phyloP scores from a whole-genome alignment of 2,888 invertebrate species.

The Pollenia labialis region DNA sequence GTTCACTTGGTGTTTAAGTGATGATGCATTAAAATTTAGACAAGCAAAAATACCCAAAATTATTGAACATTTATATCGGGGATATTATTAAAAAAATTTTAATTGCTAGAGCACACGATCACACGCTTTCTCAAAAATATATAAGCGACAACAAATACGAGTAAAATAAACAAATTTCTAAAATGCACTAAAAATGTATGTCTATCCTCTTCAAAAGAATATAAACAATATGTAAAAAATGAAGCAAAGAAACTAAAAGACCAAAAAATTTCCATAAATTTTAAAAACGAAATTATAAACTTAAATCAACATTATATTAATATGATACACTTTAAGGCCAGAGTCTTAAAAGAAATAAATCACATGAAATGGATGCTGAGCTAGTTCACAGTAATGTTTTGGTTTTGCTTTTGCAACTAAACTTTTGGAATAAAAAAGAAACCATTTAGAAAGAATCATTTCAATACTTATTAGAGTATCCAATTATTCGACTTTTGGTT shows the following conservation, averaged over 20 bases:
- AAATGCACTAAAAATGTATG: slow-evolving; percentile 18
- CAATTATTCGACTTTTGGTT: no score
- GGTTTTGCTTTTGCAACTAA: no score
- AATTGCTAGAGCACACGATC: neutral
- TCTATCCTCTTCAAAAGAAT: neutral
- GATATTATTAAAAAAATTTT: neutral
- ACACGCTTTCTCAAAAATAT: slow-evolving; percentile 23
- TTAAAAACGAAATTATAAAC: neutral
- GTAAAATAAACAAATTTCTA: slow-evolving; percentile 24
- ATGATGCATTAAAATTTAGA: slow-evolving; percentile 31
- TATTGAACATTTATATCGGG: slow-evolving; percentile 4
- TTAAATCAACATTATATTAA: neutral
- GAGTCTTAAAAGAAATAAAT: neutral
- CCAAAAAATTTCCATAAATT: slow-evolving; percentile 32
- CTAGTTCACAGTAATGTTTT: no score
- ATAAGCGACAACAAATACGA: slow-evolving; percentile 20
- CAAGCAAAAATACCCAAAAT: slow-evolving; percentile 20
- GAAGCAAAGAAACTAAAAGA: neutral
- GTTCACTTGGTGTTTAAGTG: slow-evolving; percentile 14
- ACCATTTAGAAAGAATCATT: no score
- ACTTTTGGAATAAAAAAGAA: no score
- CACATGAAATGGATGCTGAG: neutral
- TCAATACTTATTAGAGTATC: no score
- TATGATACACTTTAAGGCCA: neutral
- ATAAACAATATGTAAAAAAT: neutral